Evolutionary conservation across 2,888 invertebrate species (phyloP).

Genomic region (Odontocolon sp.): DNA sequence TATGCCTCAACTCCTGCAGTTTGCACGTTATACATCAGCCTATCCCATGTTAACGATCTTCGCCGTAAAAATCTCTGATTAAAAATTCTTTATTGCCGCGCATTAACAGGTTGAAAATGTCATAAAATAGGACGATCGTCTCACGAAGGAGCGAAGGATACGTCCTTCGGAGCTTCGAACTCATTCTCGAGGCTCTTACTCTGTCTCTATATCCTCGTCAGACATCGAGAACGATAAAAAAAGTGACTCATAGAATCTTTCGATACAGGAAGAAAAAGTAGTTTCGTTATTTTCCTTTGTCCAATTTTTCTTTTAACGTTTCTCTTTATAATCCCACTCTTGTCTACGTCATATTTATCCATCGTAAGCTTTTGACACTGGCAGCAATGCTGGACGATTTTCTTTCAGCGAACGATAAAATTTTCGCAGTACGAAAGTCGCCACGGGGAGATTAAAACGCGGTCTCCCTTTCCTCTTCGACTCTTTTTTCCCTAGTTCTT

Average conservation of each 20-base stretch:
- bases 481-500: neutral
- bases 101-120: slow-evolving; percentile 31
- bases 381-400: slow-evolving; percentile 4
- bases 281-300: slow-evolving; percentile 40
- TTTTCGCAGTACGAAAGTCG: slow-evolving; percentile 30
- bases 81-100: slow-evolving; percentile 50
- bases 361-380: neutral
- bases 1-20: neutral
- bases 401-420: slow-evolving; percentile 31
- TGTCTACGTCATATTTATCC: neutral
- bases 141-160: neutral
- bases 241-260: neutral
- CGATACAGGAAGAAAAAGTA: slow-evolving; percentile 16
- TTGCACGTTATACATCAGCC: slow-evolving; percentile 17
- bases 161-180: too few relatives aligned
- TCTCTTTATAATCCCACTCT: neutral
- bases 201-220: neutral
- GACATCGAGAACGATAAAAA: neutral
- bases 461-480: slow-evolving; percentile 19
- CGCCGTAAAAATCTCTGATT: slow-evolving; percentile 48
- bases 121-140: slow-evolving; percentile 4
- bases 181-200: neutral
- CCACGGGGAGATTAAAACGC: slow-evolving; percentile 52
- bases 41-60: slow-evolving; percentile 38
- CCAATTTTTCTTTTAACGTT: slow-evolving; percentile 2